A percentile compares a stretch with the other conserved stretches of the same genome.
Conservation (phyloP, 2,797 vertebrate genomes). For the Sebastes taczanowskii region DNA sequence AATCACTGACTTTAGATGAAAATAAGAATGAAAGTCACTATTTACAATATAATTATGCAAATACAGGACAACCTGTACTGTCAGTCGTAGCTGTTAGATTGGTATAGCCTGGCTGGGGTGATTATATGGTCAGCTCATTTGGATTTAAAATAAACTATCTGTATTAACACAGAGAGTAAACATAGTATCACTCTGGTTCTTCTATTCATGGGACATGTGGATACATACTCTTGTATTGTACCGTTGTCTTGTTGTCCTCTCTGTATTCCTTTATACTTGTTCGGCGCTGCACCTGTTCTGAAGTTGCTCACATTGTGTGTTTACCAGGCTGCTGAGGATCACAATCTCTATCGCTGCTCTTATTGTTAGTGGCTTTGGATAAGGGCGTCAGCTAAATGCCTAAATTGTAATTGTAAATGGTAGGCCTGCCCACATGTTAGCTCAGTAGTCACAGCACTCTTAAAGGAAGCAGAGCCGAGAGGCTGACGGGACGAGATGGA, state of each 20-base stretch:
- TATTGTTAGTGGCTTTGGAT: slow-evolving; percentile 64
- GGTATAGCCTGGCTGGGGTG: background rate
- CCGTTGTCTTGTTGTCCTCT: slow-evolving; percentile 10
- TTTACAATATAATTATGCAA: background rate
- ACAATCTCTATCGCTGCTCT: slow-evolving; percentile 53
- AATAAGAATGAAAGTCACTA: background rate
- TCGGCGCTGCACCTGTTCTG: slow-evolving; percentile 56
- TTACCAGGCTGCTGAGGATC: slow-evolving; percentile 55
- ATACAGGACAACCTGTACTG: background rate
- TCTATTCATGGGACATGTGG: slow-evolving; percentile 10
- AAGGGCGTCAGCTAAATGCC: slow-evolving; percentile 70
- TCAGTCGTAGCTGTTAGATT: background rate
- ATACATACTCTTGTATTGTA: slow-evolving; percentile 20
- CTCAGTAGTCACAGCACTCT: slow-evolving; percentile 64
- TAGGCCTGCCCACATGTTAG: slow-evolving; percentile 71
- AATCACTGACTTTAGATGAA: background rate
- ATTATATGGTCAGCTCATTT: background rate
- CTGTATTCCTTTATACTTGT: slow-evolving; percentile 21
- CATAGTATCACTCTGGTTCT: background rate
- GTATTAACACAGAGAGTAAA: slow-evolving; percentile 2
- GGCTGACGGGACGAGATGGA: slow-evolving; percentile 74
- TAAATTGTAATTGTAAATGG: slow-evolving; percentile 75
- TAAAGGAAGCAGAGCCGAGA: slow-evolving; percentile 62
- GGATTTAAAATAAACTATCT: background rate
- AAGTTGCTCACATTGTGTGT: slow-evolving; percentile 37